Base-by-base conservation (phyloP, 2,888 invertebrate genomes). In the Phortica okadai region DNA sequence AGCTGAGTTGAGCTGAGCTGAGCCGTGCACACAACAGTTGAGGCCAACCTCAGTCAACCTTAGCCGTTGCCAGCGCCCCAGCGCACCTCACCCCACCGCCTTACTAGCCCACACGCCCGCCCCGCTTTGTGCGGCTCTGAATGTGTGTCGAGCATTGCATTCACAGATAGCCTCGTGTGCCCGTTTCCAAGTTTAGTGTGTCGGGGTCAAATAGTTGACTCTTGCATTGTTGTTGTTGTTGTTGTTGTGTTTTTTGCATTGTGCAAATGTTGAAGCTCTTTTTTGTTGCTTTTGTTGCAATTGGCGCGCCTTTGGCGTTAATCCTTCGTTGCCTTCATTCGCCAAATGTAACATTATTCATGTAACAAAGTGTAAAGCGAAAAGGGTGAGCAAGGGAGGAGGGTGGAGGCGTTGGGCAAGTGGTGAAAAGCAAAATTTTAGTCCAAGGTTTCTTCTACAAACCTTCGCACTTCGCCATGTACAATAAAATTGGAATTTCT, bases 111-210 rank as follows among this genome's bases (percentile, higher is more conserved):
- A 2, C 2, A 2, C 1, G 3, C 33, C 33, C 1, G 3, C 33
- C 33, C 33, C 33, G 4, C 33, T 33, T 33, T 33, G 2, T 33
- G 33, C 33, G 33, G 33, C 4, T 4, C 70, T 3, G n/a, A 72
- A 72, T 50, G 70, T 72, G 44, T 44, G 54, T 72, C 70, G 70
- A 33, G 44, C 33, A 33, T 72, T 50, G 70, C 54, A 16, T 14
- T 64, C 41, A 54, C 73, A 84, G 81, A 84, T 81, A 83, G 78
- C 79, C 83, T 80, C 82, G 84, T 84, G 85, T 81, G 75, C 85
- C 78, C 82, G 81, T 80, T 84, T 83, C 81, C 85, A 87, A 87
- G 87, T 87, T 87, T 83, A 87, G 82, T 83, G 83, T 88, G 87
- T 86, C 88, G 87, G 85, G 87, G 88, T 84, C 87, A 83, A 82